Conservation (phyloP, 2,888 invertebrate genomes). For the Ennomos quercinarius region DNA sequence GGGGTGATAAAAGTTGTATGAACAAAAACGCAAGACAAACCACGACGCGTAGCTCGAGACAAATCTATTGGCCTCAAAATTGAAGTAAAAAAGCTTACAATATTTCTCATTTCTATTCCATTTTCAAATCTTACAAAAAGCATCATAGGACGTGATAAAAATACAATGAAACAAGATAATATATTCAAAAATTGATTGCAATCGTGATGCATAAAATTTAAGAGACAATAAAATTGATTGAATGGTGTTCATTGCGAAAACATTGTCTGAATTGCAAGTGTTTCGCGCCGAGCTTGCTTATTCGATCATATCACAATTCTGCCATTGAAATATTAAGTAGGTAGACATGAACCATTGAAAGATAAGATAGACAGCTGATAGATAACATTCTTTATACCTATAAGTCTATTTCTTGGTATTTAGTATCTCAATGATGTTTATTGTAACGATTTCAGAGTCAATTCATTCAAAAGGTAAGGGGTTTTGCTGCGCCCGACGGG, state of each 20-base stretch:
- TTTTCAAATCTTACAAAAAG: background rate
- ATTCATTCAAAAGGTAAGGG: no score
- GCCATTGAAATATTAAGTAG: conserved; percentile 26
- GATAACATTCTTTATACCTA: conserved; percentile 10
- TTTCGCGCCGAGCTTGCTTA: conserved; percentile 5
- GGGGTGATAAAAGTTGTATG: no score
- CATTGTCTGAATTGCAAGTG: conserved; percentile 14
- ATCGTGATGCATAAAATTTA: background rate
- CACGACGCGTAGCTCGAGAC: no score
- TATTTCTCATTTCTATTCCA: no score
- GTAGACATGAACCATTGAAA: conserved; percentile 12
- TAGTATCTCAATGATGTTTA: no score
- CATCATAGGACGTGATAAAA: background rate
- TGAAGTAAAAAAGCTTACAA: no score
- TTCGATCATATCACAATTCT: conserved; percentile 15
- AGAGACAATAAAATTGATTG: conserved; percentile 1
- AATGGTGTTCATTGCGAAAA: conserved; percentile 8
- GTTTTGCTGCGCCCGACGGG: no score
- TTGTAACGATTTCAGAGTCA: no score
- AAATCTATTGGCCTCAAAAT: no score
- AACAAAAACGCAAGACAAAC: no score
- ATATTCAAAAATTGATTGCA: no score
- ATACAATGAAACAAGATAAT: no score
- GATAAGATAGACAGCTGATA: conserved; percentile 17
- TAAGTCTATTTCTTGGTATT: background rate